phyloP scores from a whole-genome alignment of 2,888 invertebrate genomes.

The Augochlorella aurata region DNA sequence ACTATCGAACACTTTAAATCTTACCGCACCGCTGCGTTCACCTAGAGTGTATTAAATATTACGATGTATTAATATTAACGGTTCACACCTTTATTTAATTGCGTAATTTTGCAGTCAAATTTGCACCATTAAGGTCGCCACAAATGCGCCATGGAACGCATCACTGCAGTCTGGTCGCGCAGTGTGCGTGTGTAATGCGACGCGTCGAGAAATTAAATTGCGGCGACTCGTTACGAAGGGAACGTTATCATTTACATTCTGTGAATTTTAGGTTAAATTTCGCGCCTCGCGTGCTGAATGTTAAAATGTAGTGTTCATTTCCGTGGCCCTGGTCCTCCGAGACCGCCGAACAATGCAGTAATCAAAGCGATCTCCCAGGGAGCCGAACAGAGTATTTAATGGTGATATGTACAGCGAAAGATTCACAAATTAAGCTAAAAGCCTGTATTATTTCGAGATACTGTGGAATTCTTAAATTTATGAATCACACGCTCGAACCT shows the following conservation, averaged over 20 bases:
- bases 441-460: not conserved
- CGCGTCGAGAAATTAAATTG: slow-evolving; percentile 43
- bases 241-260: slow-evolving; percentile 41
- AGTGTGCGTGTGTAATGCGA: slow-evolving; percentile 24
- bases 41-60: not conserved
- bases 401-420: slow-evolving; percentile 7
- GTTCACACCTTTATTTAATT: slow-evolving; percentile 15
- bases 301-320: slow-evolving; percentile 31
- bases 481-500: not conserved
- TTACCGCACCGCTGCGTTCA: not conserved
- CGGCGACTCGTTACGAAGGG: slow-evolving; percentile 41
- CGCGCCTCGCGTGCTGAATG: slow-evolving; percentile 15
- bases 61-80: slow-evolving; percentile 3
- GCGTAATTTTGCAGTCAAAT: slow-evolving; percentile 15
- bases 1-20: not conserved
- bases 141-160: slow-evolving; percentile 31
- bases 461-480: not conserved
- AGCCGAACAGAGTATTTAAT: slow-evolving; percentile 40
- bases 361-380: slow-evolving; percentile 40
- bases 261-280: slow-evolving; percentile 34
- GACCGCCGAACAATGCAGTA: slow-evolving; percentile 36
- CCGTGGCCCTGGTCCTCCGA: not conserved
- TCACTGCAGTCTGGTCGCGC: slow-evolving; percentile 28
- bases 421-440: slow-evolving; percentile 6
- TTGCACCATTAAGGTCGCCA: not conserved